A percentile compares a stretch with the other conserved stretches of the same genome.
phyloP scores from a whole-genome alignment of 2,888 invertebrate species.

The Apodemia mormo region DNA sequence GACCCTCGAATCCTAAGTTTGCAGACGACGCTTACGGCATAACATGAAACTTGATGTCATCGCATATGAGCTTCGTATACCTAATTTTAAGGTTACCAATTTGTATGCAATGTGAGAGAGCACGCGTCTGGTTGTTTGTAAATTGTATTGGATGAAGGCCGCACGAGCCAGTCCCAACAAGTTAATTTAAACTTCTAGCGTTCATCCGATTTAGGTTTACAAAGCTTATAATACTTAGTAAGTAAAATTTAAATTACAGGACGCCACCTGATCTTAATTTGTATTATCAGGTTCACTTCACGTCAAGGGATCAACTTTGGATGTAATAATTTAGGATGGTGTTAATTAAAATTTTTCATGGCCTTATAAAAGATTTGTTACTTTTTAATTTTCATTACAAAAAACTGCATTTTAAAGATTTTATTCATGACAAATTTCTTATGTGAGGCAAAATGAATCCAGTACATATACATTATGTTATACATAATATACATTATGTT shows the following conservation, averaged over 20 bases:
- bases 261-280: constrained; percentile 28
- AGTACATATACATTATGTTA: no score
- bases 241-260: constrained; percentile 53
- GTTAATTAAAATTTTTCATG: not conserved
- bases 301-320: not conserved
- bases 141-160: constrained; percentile 47
- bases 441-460: no score
- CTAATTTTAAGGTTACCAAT: constrained; percentile 48
- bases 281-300: constrained; percentile 18
- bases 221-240: constrained; percentile 57
- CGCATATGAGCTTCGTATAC: constrained; percentile 26
- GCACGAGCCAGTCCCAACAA: constrained; percentile 56
- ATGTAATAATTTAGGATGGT: not conserved
- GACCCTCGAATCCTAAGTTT: constrained; percentile 22
- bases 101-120: constrained; percentile 59
- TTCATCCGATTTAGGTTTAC: constrained; percentile 61
- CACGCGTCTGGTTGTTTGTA: constrained; percentile 54
- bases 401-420: no score
- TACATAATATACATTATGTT: no score
- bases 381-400: no score
- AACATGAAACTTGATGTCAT: constrained; percentile 30
- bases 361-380: no score
- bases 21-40: constrained; percentile 21
- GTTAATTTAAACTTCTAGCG: constrained; percentile 73
- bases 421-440: no score